phyloP scores from a whole-genome alignment of 2,113 vertebrate species.

The Aegithalos caudatus region DNA sequence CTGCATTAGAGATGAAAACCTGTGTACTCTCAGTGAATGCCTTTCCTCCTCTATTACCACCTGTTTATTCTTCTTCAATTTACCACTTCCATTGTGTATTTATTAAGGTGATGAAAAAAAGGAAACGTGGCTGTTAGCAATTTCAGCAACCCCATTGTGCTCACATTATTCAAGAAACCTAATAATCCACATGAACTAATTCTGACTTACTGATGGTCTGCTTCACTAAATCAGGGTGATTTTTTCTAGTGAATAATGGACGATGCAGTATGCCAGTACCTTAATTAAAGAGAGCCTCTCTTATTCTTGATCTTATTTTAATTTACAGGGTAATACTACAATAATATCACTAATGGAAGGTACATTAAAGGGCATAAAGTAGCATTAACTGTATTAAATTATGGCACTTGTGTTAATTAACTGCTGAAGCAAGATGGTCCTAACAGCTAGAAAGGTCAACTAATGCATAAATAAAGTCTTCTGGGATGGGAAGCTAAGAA shows the following conservation, averaged over 20 bases:
- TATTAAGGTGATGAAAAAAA: slow-evolving; percentile 57
- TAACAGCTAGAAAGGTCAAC: slow-evolving; percentile 77
- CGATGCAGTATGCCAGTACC: slow-evolving; percentile 73
- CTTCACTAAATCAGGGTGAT: slow-evolving; percentile 78
- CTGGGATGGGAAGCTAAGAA: slow-evolving; percentile 23
- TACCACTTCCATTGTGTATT: slow-evolving; percentile 31
- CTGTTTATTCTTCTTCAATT: slow-evolving; percentile 45
- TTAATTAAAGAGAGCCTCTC: slow-evolving; percentile 84
- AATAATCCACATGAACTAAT: slow-evolving; percentile 71
- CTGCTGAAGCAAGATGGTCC: slow-evolving; percentile 79
- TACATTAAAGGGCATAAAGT: slow-evolving; percentile 81
- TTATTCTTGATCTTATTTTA: slow-evolving; percentile 79
- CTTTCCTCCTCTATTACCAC: not conserved
- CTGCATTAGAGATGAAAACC: not conserved
- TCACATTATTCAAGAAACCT: slow-evolving; percentile 71
- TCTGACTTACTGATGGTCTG: slow-evolving; percentile 71
- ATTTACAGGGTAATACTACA: slow-evolving; percentile 81
- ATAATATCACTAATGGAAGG: slow-evolving; percentile 82
- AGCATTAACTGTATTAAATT: slow-evolving; percentile 85
- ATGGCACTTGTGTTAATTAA: slow-evolving; percentile 85
- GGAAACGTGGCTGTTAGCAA: slow-evolving; percentile 44
- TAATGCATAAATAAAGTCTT: slow-evolving; percentile 74
- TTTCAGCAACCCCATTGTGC: slow-evolving; percentile 48
- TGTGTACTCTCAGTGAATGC: not conserved
- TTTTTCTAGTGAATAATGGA: slow-evolving; percentile 78